Conservation (phyloP, 2,888 invertebrate genomes). For the Autographa gamma region DNA sequence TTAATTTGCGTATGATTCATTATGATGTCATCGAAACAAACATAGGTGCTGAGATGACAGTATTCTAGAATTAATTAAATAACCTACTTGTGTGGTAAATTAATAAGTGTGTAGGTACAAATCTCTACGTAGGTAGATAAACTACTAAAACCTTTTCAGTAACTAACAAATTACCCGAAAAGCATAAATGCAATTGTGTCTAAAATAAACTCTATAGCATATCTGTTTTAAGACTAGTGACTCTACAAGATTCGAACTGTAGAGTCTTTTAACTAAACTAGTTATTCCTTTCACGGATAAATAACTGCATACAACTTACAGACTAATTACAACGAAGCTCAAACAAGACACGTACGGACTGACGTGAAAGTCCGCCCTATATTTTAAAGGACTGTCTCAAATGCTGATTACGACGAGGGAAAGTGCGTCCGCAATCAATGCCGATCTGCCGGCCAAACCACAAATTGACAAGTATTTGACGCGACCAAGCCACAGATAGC, state of each 20-base stretch:
- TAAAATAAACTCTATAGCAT: too few relatives aligned
- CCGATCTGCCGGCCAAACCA: conserved; percentile 26
- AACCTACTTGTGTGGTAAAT: not conserved
- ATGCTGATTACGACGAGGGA: not conserved
- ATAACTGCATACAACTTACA: not conserved
- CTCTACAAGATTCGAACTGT: not conserved
- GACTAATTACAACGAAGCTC: not conserved
- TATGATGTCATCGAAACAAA: not conserved
- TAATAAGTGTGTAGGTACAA: not conserved
- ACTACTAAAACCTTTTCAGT: not conserved
- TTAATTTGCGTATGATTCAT: conserved; percentile 3
- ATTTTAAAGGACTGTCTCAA: conserved; percentile 8
- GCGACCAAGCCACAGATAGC: conserved; percentile 38
- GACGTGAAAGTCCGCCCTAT: conserved; percentile 27
- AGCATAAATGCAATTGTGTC: too few relatives aligned
- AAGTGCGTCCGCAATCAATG: conserved; percentile 13
- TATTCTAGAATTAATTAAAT: not conserved
- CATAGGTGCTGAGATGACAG: conserved; percentile 2
- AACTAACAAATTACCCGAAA: too few relatives aligned
- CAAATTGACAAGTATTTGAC: conserved; percentile 33
- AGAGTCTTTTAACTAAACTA: too few relatives aligned
- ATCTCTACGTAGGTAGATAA: not conserved
- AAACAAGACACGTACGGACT: conserved; percentile 13
- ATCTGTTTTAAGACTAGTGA: not conserved
- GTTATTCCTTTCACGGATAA: not conserved